Evolutionary conservation across 2,888 invertebrate species (phyloP).

Genomic region (Ischnura elegans): DNA sequence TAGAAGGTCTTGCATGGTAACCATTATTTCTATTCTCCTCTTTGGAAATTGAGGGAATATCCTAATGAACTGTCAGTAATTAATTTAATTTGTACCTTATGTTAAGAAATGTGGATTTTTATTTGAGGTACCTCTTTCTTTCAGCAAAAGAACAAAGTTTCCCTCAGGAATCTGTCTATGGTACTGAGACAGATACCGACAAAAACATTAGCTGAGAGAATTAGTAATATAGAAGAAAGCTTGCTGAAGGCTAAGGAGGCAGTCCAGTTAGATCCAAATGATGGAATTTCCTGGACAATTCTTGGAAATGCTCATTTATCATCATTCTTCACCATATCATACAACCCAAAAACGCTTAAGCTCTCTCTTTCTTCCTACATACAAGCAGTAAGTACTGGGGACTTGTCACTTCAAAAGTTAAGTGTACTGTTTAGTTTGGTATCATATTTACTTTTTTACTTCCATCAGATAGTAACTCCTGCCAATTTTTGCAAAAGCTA

Average conservation of each 20-base stretch:
- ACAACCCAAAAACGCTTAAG: conserved; percentile 86
- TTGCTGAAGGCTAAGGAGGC: conserved; percentile 90
- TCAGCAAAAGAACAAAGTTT: conserved; percentile 86
- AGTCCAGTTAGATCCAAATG: conserved; percentile 86
- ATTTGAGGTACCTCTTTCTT: conserved; percentile 72
- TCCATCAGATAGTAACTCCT: no score
- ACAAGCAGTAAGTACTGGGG: conserved; percentile 84
- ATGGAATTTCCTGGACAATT: conserved; percentile 91
- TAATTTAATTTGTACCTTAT: no score
- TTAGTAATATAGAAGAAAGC: conserved; percentile 84
- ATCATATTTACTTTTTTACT: no score
- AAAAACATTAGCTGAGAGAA: conserved; percentile 79
- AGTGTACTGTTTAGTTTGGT: no score
- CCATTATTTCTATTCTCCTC: no score
- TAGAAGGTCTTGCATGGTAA: no score
- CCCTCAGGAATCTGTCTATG: conserved; percentile 90
- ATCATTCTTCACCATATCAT: conserved; percentile 87
- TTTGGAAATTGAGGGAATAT: no score
- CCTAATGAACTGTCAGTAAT: no score
- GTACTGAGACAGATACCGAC: conserved; percentile 85
- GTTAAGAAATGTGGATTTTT: no score
- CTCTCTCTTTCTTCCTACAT: conserved; percentile 89
- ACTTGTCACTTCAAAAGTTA: no score
- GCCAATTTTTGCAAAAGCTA: no score
- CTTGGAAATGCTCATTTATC: conserved; percentile 92